phyloP scores from a whole-genome alignment of 1,140 invertebrate species.

The Ephestia elutella region DNA sequence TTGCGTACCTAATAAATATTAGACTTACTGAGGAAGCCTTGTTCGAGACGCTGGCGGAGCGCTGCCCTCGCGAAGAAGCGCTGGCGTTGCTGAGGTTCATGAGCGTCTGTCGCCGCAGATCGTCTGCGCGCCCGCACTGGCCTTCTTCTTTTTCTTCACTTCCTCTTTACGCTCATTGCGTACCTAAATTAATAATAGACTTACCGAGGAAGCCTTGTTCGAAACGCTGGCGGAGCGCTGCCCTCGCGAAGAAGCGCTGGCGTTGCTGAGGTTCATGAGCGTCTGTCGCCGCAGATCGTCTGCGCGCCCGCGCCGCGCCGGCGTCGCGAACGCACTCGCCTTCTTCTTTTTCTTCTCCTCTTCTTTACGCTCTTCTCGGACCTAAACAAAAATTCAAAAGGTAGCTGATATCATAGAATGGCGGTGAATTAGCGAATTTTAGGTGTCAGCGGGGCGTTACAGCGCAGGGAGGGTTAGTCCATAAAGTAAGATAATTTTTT shows the following conservation, averaged over 20 bases:
- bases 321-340: conserved; percentile 47
- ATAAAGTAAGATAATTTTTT: no score
- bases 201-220: conserved; percentile 43
- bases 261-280: conserved; percentile 57
- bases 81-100: conserved; percentile 59
- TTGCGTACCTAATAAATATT: conserved; percentile 29
- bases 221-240: conserved; percentile 50
- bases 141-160: conserved; percentile 62
- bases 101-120: conserved; percentile 50
- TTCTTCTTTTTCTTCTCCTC: conserved; percentile 66
- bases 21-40: conserved; percentile 50
- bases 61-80: conserved; percentile 51
- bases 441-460: no score
- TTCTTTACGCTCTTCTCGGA: conserved; percentile 56
- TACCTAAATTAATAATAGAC: not conserved
- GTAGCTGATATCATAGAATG: no score
- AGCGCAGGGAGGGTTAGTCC: no score
- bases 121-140: conserved; percentile 39
- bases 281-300: conserved; percentile 53
- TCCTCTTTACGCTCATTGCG: conserved; percentile 58
- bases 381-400: conserved; percentile 26
- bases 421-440: no score
- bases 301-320: conserved; percentile 35
- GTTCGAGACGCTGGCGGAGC: conserved; percentile 42
- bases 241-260: conserved; percentile 54